phyloP scores from a whole-genome alignment of 2,113 vertebrate genomes.

The Cavia aperea region DNA sequence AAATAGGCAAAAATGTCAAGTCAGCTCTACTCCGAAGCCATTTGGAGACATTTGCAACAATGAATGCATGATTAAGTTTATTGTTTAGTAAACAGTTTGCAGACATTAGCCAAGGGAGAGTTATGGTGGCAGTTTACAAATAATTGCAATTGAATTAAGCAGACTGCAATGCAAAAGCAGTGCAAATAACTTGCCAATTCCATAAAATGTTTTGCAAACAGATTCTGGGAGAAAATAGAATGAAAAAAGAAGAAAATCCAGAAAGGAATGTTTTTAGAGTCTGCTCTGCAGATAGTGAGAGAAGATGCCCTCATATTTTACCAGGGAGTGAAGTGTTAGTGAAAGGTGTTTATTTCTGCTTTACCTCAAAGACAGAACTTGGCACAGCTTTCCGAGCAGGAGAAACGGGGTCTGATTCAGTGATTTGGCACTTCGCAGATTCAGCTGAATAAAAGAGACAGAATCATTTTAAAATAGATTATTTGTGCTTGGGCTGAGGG shows the following conservation, averaged over 20 bases:
- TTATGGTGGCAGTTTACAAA: slow-evolving; percentile 70
- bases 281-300: slow-evolving; percentile 26
- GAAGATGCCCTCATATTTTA: slow-evolving; percentile 34
- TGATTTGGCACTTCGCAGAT: slow-evolving; percentile 74
- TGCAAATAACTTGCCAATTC: slow-evolving; percentile 61
- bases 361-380: slow-evolving; percentile 58
- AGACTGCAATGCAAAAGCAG: slow-evolving; percentile 62
- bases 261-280: slow-evolving; percentile 27
- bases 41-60: slow-evolving; percentile 72
- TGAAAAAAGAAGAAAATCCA: slow-evolving; percentile 49
- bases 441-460: slow-evolving; percentile 73
- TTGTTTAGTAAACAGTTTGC: slow-evolving; percentile 72
- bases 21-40: slow-evolving; percentile 66
- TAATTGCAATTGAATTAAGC: slow-evolving; percentile 67
- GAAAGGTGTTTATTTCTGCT: slow-evolving; percentile 71
- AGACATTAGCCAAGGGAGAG: slow-evolving; percentile 69
- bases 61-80: slow-evolving; percentile 73
- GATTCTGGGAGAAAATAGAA: slow-evolving; percentile 34
- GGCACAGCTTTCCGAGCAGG: slow-evolving; percentile 64
- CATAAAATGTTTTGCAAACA: slow-evolving; percentile 69
- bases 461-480: slow-evolving; percentile 69
- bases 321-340: slow-evolving; percentile 29
- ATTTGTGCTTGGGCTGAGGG: neutral
- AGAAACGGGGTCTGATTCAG: slow-evolving; percentile 70
- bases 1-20: slow-evolving; percentile 65